Conservation (phyloP, 1,140 invertebrate species). For the Linepithema humile region DNA sequence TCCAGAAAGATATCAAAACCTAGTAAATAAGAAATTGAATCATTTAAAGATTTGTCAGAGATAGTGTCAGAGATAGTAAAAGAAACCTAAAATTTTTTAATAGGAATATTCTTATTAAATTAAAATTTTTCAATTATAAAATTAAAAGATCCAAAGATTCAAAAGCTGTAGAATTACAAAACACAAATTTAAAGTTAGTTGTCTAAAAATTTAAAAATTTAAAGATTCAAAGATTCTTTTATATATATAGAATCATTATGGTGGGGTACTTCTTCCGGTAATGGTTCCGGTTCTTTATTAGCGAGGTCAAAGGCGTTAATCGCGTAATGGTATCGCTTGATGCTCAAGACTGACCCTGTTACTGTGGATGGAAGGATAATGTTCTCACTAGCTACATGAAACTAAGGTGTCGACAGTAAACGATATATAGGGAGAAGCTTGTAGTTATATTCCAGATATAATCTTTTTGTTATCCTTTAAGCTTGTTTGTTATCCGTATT, state of each 20-base stretch:
- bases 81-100: neutral
- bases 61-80: neutral
- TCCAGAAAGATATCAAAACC: neutral
- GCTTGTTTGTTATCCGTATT: neutral
- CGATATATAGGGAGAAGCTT: neutral
- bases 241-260: no score
- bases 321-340: slow-evolving; percentile 19
- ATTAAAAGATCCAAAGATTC: neutral
- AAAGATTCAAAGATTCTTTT: neutral
- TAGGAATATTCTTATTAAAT: neutral
- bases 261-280: neutral
- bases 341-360: slow-evolving; percentile 6
- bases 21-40: neutral
- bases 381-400: slow-evolving; percentile 7
- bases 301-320: slow-evolving; percentile 43
- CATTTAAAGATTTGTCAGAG: neutral
- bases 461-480: neutral
- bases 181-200: no score
- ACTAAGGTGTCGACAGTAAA: neutral
- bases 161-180: neutral
- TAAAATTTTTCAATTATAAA: neutral
- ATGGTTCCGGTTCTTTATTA: neutral
- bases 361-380: neutral
- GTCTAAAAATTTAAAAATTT: no score
- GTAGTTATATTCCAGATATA: no score